Percentiles rank a stretch among this genome's conserved stretches.
Evolutionary conservation across 2,888 invertebrate genomes (phyloP).

Genomic region (Adineta ricciae): DNA sequence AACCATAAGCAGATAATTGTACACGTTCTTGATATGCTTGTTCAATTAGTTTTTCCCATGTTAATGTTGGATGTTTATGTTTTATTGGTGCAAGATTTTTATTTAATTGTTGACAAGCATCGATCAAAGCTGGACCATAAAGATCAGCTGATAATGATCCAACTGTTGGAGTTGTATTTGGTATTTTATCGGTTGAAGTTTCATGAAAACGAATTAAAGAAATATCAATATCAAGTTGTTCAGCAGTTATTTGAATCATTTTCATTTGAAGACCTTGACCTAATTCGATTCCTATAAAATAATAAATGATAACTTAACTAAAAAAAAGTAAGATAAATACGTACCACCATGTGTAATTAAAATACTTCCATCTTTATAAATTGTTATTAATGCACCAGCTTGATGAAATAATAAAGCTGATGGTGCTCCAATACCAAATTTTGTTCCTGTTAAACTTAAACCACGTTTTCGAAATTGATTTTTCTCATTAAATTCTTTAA

Average conservation of each 20-base stretch:
- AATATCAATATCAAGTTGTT: slow-evolving; percentile 36
- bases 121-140: slow-evolving; percentile 48
- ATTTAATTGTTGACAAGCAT: slow-evolving; percentile 66
- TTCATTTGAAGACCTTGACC: slow-evolving; percentile 43
- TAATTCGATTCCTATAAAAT: slow-evolving; percentile 39
- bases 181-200: slow-evolving; percentile 42
- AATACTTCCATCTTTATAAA: slow-evolving; percentile 50
- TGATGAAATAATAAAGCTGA: slow-evolving; percentile 52
- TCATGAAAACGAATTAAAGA: slow-evolving; percentile 42
- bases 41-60: slow-evolving; percentile 67
- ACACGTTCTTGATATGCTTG: slow-evolving; percentile 29
- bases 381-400: slow-evolving; percentile 43
- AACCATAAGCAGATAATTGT: slow-evolving; percentile 20
- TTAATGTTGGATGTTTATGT: slow-evolving; percentile 58
- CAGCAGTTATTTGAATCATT: slow-evolving; percentile 43
- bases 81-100: slow-evolving; percentile 65
- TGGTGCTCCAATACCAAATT: slow-evolving; percentile 40
- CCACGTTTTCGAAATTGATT: slow-evolving; percentile 43
- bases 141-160: slow-evolving; percentile 46
- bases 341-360: slow-evolving; percentile 41
- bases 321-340: too few species aligned
- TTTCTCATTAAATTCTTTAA: slow-evolving; percentile 46
- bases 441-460: slow-evolving; percentile 39
- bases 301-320: neutral
- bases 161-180: slow-evolving; percentile 46